These are phyloP conservation scores for Onychostoma macrolepis DNA, from an alignment of 2,113 vertebrate species.

Conservation along the genomic window DNA sequence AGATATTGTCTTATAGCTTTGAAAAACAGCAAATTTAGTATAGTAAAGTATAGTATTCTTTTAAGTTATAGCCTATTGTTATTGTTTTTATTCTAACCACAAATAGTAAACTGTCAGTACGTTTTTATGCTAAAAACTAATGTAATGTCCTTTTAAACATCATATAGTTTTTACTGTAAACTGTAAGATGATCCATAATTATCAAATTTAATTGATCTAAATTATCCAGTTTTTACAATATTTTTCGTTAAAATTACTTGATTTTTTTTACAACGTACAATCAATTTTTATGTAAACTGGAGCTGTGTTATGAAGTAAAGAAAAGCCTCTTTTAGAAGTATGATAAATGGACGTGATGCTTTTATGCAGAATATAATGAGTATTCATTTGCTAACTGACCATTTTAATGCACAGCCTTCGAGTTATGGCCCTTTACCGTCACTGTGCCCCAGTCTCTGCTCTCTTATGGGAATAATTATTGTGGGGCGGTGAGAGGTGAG, in stretches of 20 bases:
- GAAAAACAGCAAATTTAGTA: no score
- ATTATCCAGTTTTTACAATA: neutral
- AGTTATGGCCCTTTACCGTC: slow-evolving; percentile 42
- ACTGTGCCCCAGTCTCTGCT: slow-evolving; percentile 40
- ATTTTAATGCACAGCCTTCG: slow-evolving; percentile 43
- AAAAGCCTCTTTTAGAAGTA: slow-evolving; percentile 23
- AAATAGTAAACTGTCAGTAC: neutral
- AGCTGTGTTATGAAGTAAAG: slow-evolving; percentile 19
- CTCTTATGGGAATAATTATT: slow-evolving; percentile 46
- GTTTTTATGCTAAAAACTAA: neutral
- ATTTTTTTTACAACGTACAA: neutral
- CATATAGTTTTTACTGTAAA: neutral
- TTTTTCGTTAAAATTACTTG: neutral
- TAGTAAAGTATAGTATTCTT: neutral
- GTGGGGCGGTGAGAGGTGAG: slow-evolving; percentile 35
- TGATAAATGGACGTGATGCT: slow-evolving; percentile 28
- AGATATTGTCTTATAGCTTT: no score
- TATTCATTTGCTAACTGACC: slow-evolving; percentile 43
- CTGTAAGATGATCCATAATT: neutral
- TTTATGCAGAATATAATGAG: slow-evolving; percentile 41
- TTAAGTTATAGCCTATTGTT: neutral
- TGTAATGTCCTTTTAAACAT: neutral
- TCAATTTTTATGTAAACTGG: neutral
- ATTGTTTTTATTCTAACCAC: neutral
- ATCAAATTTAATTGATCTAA: neutral